A percentile compares a stretch with the other conserved stretches of the same genome.
Evolutionary conservation across 2,888 invertebrate species (phyloP).

Genomic region (Trissonchulus latispiculum): DNA sequence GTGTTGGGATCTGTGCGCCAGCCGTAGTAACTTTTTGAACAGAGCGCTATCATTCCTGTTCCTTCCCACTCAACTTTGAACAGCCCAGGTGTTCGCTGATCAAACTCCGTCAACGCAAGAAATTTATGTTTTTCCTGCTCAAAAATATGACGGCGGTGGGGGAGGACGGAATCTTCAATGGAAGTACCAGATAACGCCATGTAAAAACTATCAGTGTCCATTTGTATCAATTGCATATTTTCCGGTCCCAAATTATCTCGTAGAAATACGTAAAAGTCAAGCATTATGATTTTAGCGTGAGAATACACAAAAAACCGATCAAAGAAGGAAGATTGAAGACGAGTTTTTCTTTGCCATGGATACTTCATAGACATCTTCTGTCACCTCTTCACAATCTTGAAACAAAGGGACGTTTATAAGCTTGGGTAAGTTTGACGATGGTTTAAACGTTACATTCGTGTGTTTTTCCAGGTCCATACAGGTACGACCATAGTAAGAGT

Average conservation of each 20-base stretch:
- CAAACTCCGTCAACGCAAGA: not conserved
- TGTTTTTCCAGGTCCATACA: not conserved
- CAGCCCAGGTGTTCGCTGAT: slow-evolving; percentile 1
- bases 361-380: not conserved
- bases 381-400: not conserved
- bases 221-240: not conserved
- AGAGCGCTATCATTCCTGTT: not conserved
- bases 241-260: not conserved
- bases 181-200: not conserved
- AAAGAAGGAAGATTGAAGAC: not conserved
- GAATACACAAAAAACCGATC: slow-evolving; percentile 8
- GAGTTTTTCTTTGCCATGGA: not conserved
- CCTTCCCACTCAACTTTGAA: slow-evolving; percentile 11
- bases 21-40: not conserved
- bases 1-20: not conserved
- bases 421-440: not conserved
- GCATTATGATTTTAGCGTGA: slow-evolving; percentile 6
- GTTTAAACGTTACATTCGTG: not conserved
- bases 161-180: not conserved
- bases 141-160: not conserved
- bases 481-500: not conserved
- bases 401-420: not conserved
- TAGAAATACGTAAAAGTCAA: slow-evolving; percentile 6
- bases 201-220: slow-evolving; percentile 14
- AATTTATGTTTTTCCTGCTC: not conserved